These are phyloP conservation scores for Megaceryle torquata DNA, from an alignment of 2,113 vertebrate genomes.

Conservation along the genomic window DNA sequence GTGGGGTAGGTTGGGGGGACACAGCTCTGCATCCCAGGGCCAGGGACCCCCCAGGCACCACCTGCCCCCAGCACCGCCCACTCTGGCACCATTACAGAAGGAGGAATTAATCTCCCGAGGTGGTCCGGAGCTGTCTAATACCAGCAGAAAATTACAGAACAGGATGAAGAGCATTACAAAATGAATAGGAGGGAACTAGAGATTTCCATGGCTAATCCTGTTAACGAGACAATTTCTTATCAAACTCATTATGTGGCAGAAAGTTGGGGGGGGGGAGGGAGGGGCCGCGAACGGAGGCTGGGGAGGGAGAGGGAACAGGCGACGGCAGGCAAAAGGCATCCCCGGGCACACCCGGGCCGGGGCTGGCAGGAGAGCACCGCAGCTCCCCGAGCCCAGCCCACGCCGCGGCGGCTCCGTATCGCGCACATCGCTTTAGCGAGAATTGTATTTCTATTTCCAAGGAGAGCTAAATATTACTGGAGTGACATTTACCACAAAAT, in stretches of 20 bases:
- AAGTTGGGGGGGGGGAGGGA: neutral
- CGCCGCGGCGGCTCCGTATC: rapidly evolving
- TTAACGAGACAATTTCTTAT: conserved; percentile 81
- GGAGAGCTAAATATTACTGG: neutral
- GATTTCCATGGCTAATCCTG: conserved; percentile 78
- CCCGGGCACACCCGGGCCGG: rapidly evolving
- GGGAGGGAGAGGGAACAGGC: neutral
- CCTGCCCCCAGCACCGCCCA: neutral
- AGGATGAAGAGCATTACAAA: conserved; percentile 67
- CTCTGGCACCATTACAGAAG: neutral
- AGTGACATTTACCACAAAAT: neutral
- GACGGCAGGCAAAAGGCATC: neutral
- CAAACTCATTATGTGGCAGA: conserved; percentile 72
- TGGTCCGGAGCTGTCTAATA: conserved; percentile 54
- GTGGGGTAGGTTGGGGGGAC: neutral
- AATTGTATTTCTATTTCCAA: neutral
- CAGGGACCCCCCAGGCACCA: neutral
- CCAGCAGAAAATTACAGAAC: conserved; percentile 74
- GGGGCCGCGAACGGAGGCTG: neutral
- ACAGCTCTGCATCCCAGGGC: neutral
- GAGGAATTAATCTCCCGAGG: conserved; percentile 65
- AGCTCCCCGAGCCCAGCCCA: neutral
- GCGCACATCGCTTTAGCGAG: rapidly evolving
- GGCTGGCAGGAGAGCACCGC: neutral
- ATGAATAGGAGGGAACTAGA: conserved; percentile 72